Base-by-base conservation (phyloP, 2,888 invertebrate genomes). In the Caenorhabditis sp. region DNA sequence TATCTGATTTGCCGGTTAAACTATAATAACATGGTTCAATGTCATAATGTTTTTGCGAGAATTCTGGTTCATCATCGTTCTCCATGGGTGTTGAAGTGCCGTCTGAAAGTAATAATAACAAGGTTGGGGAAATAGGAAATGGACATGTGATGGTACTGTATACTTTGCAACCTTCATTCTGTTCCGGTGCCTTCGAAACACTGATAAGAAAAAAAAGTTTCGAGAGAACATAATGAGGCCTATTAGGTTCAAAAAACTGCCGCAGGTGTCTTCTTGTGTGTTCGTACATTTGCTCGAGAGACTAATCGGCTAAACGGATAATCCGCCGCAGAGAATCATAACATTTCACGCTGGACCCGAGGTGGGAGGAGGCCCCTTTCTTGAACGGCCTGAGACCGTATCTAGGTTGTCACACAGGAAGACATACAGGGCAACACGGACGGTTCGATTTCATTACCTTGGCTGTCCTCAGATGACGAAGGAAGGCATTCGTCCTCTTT, bases 1-100 rank as follows among this genome's bases (percentile, higher is more conserved):
- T 69, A 73, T 86, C 87, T 22, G 74, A 75, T 80, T 82, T 83
- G 51, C 87, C 85, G 35, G 79, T 81, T 35, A 84, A 58, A 61
- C 75, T 84, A 70, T 87, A 87, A 69, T 87, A 87, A 63, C 85
- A 84, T 58, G 84, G 85, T 75, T 87, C 87, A 54, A 86, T 82
- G 56, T 85, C 84, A 69, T 84, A 84, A 61, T 80, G 72, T 49
- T 76, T 80, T 59, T 80, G 80, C 16, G 83, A 76, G 76, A 84
- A 84, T 63, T 83, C 83, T n/a, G 83, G 79, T 63, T 83, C 83
- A 49, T 83, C 79, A 31, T 54, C 80, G 47, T 79, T 83, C 26
- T 74, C 70, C 79, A 83, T 79, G 12, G 83, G 74, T 44, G 82
- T 74, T 26, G 83, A 72, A 26, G 63, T 69, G 70, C 82, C 73